Evolutionary conservation across 1,140 invertebrate genomes (phyloP).

Genomic region (Euborellia annulipes): DNA sequence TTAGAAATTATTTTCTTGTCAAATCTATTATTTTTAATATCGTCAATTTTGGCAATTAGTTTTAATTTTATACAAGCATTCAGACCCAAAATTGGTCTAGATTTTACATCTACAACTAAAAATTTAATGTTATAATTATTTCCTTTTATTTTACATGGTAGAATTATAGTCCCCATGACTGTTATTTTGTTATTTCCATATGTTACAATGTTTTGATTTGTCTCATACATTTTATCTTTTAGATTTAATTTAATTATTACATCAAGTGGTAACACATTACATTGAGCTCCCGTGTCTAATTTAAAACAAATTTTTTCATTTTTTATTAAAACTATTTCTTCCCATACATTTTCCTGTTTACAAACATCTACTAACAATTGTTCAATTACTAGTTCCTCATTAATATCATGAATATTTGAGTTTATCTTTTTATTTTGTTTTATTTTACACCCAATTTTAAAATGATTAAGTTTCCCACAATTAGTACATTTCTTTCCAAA

Average conservation of each 20-base stretch:
- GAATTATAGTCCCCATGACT: not conserved
- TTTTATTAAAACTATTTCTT: not conserved
- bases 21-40: not conserved
- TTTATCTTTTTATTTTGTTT: too few relatives aligned
- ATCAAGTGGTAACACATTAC: not conserved
- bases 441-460: too few relatives aligned
- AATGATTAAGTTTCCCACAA: too few relatives aligned
- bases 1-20: not conserved
- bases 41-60: not conserved
- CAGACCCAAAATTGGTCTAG: not conserved
- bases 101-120: not conserved
- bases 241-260: not conserved
- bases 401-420: too few relatives aligned
- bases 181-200: not conserved
- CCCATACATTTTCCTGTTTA: not conserved
- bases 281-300: not conserved
- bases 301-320: not conserved
- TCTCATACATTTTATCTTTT: not conserved
- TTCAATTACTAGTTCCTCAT: too few relatives aligned
- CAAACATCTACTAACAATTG: too few relatives aligned
- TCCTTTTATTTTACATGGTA: not conserved
- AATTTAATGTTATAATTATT: not conserved
- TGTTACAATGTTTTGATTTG: not conserved
- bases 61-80: not conserved
- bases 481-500: too few relatives aligned